A percentile compares a stretch with the other conserved stretches of the same genome.
Evolutionary conservation across 2,797 vertebrate genomes (phyloP).

Genomic region (Clarias pachynema): DNA sequence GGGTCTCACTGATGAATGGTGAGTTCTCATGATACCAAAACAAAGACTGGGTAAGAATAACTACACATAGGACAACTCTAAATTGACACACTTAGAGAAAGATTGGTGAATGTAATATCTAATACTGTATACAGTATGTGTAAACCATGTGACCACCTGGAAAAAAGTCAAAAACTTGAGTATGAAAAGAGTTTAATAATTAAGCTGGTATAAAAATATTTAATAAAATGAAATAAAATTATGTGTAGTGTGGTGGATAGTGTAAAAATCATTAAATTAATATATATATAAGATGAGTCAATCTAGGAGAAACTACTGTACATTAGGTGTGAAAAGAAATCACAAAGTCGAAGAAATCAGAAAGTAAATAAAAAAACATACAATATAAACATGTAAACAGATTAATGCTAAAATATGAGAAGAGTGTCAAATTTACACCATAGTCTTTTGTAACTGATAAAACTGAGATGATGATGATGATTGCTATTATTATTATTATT

Average conservation of each 20-base stretch:
- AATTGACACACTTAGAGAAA: background rate
- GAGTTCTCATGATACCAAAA: conserved; percentile 20
- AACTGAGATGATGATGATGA: no score
- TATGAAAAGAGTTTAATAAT: no score
- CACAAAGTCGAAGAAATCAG: background rate
- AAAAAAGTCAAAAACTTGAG: background rate
- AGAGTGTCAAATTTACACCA: background rate
- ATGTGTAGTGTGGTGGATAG: no score
- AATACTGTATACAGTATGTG: no score
- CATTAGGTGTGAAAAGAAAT: no score
- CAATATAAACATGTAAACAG: background rate
- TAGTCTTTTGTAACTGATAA: no score
- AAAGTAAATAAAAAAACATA: background rate
- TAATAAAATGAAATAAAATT: no score
- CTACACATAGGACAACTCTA: background rate
- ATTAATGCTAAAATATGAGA: background rate
- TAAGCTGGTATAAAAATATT: no score
- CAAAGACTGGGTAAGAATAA: background rate
- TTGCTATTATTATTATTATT: no score
- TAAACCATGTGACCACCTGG: background rate
- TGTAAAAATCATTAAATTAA: no score
- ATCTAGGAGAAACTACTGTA: no score
- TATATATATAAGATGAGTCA: no score
- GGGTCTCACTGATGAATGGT: conserved; percentile 26
- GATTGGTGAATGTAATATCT: background rate